Conservation (phyloP, 2,113 vertebrate genomes). For the Gorilla gorilla region DNA sequence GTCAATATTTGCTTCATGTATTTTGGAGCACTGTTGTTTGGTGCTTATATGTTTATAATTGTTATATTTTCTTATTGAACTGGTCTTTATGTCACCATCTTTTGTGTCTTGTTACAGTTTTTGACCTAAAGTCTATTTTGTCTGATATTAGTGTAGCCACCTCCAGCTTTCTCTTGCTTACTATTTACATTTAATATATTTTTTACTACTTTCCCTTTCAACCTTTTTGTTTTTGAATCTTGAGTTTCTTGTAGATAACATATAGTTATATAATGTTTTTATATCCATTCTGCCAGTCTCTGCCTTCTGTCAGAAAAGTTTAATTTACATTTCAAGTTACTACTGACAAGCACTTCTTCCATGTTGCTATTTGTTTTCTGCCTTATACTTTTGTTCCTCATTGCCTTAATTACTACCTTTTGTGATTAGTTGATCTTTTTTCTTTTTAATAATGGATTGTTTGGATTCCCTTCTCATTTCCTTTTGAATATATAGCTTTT, state of each 20-base stretch:
- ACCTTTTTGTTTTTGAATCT: not conserved
- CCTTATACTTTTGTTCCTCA: not conserved
- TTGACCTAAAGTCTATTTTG: not conserved
- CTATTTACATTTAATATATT: not conserved
- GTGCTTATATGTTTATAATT: not conserved
- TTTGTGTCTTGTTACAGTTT: not conserved
- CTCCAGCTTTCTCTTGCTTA: not conserved
- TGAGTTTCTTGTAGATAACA: not conserved
- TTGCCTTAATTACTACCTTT: not conserved
- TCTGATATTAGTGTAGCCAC: too few relatives aligned
- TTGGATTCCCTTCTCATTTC: not conserved
- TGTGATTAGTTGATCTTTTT: not conserved
- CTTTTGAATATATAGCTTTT: not conserved
- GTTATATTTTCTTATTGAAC: not conserved
- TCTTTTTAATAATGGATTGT: not conserved
- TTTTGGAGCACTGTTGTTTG: not conserved
- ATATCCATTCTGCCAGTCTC: not conserved
- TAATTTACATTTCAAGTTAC: not conserved
- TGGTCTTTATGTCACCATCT: not conserved
- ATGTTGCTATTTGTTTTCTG: not conserved
- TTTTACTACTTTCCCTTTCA: not conserved
- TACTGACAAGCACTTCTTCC: not conserved
- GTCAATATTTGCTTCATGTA: not conserved
- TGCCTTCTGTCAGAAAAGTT: not conserved
- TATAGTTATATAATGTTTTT: not conserved